Evolutionary conservation across 2,888 invertebrate genomes (phyloP).

Genomic region (Drosophila incognita): DNA sequence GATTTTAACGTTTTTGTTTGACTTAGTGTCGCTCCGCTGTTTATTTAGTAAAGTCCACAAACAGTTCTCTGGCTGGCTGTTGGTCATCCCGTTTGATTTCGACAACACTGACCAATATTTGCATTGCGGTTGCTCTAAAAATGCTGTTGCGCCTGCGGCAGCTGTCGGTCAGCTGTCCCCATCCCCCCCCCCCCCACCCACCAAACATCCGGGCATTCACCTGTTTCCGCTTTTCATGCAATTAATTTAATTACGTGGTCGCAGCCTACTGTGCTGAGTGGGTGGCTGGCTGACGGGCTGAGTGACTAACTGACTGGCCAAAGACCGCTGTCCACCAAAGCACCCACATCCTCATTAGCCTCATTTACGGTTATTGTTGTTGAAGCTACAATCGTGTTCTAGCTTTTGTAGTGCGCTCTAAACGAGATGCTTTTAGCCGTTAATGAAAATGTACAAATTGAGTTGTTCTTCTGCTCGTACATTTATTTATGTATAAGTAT

Average conservation of each 20-base stretch:
- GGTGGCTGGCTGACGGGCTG: conserved; percentile 20
- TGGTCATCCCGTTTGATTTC: conserved; percentile 36
- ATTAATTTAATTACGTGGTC: conserved; percentile 81
- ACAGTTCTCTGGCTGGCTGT: neutral
- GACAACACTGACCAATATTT: conserved; percentile 55
- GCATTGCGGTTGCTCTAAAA: conserved; percentile 56
- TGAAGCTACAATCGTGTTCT: conserved; percentile 41
- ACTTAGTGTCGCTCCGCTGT: conserved; percentile 17
- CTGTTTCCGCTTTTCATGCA: conserved; percentile 61
- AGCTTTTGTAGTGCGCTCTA: conserved; percentile 32
- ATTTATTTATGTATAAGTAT: conserved; percentile 20
- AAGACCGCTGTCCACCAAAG: conserved; percentile 35
- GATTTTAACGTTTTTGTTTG: conserved; percentile 24
- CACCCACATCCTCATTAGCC: conserved; percentile 33
- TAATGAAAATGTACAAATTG: conserved; percentile 66
- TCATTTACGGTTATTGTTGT: conserved; percentile 11
- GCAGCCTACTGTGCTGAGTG: conserved; percentile 51
- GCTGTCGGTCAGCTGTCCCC: neutral
- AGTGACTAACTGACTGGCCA: conserved; percentile 25
- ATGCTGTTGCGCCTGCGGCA: conserved; percentile 16
- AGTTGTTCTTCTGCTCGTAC: conserved; percentile 31
- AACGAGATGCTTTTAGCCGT: conserved; percentile 70
- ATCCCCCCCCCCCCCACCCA: too few relatives aligned
- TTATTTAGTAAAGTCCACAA: conserved; percentile 22
- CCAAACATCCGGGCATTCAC: conserved; percentile 28